Percentiles rank a stretch among this genome's conserved stretches.
Evolutionary conservation across 1,140 invertebrate genomes (phyloP).

Genomic region (Trichonephila clavipes): DNA sequence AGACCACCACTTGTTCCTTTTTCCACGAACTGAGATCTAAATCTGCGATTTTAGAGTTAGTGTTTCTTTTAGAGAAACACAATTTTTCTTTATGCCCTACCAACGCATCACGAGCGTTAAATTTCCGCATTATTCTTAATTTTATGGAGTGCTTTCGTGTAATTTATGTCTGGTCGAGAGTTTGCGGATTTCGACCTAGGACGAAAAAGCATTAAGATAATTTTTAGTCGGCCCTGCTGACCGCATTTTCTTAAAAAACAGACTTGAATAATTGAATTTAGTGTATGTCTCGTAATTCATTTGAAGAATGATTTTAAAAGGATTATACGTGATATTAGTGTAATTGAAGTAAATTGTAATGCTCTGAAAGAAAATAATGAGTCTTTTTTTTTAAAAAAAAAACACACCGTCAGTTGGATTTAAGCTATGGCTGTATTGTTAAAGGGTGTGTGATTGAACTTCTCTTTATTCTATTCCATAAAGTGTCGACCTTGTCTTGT

Average conservation of each 20-base stretch:
- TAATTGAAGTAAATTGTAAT: too few species aligned
- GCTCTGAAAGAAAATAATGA: too few species aligned
- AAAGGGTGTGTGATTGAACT: not conserved
- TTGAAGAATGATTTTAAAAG: too few species aligned
- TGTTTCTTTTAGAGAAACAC: not conserved
- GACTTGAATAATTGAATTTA: not conserved
- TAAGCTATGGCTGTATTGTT: too few species aligned
- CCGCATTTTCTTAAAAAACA: not conserved
- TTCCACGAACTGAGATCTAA: slow-evolving; percentile 39
- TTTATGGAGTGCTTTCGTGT: not conserved
- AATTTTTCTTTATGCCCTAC: not conserved
- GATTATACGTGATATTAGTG: too few species aligned
- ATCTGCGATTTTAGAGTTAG: not conserved
- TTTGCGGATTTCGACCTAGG: too few species aligned
- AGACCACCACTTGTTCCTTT: slow-evolving; percentile 6
- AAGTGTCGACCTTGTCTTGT: not conserved
- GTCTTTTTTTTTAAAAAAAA: too few species aligned
- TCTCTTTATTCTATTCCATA: not conserved
- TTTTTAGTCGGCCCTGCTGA: too few species aligned
- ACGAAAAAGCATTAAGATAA: too few species aligned
- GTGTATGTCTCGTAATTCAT: not conserved
- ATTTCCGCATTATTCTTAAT: not conserved
- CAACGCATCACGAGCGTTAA: not conserved
- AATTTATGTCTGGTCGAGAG: not conserved
- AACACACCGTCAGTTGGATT: too few species aligned